Evolutionary conservation across 2,888 invertebrate genomes (phyloP).

Genomic region (Drosophila niveifrons): DNA sequence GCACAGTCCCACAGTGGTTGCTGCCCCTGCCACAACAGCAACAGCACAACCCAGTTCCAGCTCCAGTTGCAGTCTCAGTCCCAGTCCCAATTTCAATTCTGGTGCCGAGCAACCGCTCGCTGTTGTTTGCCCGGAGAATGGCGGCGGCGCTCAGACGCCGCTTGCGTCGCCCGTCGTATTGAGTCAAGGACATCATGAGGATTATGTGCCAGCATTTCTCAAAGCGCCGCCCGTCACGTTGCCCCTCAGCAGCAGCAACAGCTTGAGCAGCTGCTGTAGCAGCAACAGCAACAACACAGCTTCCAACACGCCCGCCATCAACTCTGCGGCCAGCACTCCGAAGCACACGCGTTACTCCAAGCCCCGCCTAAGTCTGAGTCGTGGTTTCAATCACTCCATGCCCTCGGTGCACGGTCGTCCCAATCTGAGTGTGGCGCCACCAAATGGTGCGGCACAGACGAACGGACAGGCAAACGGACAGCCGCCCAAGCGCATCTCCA

Average conservation of each 20-base stretch:
- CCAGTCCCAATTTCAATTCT: constrained; percentile 68
- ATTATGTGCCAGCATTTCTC: constrained; percentile 79
- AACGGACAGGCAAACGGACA: constrained; percentile 32
- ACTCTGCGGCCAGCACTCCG: constrained; percentile 84
- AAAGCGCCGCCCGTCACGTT: constrained; percentile 79
- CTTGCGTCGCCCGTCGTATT: constrained; percentile 57
- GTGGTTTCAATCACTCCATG: constrained; percentile 85
- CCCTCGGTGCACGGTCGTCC: constrained; percentile 85
- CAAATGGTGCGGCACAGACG: constrained; percentile 34
- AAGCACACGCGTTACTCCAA: constrained; percentile 84
- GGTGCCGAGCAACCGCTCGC: constrained; percentile 54
- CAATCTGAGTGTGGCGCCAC: constrained; percentile 74
- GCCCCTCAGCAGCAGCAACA: constrained; percentile 72
- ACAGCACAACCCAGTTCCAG: constrained; percentile 17
- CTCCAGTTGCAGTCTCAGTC: constrained; percentile 43
- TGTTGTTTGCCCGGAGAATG: constrained; percentile 30
- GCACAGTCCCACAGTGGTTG: constrained; percentile 74
- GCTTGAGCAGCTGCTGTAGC: constrained; percentile 53
- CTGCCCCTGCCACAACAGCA: constrained; percentile 20
- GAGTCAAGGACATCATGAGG: constrained; percentile 38
- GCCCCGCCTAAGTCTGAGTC: constrained; percentile 84
- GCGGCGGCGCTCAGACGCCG: constrained; percentile 41
- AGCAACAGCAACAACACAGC: constrained; percentile 41
- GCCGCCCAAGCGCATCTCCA: constrained; percentile 84
- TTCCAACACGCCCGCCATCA: constrained; percentile 59